Base-by-base conservation (phyloP, 2,888 invertebrate genomes). In the Eilema depressum region DNA sequence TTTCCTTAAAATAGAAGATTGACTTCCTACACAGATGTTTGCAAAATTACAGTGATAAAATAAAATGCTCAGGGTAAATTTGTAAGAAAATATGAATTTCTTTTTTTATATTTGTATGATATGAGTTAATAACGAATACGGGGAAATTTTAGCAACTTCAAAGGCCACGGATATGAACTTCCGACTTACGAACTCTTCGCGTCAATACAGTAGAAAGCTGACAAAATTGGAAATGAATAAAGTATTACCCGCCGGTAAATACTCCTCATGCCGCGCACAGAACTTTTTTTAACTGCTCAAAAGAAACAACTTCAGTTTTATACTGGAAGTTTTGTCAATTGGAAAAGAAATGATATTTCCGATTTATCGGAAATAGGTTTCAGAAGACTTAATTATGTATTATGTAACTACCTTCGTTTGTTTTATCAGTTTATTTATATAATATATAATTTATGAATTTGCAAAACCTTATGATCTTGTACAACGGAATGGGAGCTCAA, bases 141-240 rank as follows among this genome's bases (percentile, higher is more conserved):
- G 62, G 64, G 59, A 66, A 75, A 68, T 70, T 28, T 74, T 69
- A 57, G 14, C 5, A 17, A 74, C 62, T 70, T 72, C 74, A 60
- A 74, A 71, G 71, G 63, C 37, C 65, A 67, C 67, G 61, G 37
- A 61, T 63, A 69, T 57, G 37, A 26, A 47, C 33, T 60, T 26
- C 23, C 30, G 65, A 76, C 68, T 81, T 69, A 23, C n/a, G 37
- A 76, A 73, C 71, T 71, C 73, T 66, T 56, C 59, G 67, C 76
- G 79, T 77, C 77, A 71, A 78, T 78, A 80, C 70, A 71, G 66
- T 68, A 70, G 72, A 73, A 73, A 59, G 67, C 69, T 68, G 70
- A 59, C 70, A 67, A 80, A 78, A 81, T 81, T 82, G 78, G 75
- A 77, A 77, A 71, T 67, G 74, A 72, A 78, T 80, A 76, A 80